Evolutionary conservation across 2,797 vertebrate species (phyloP).

Genomic region (Iguana delicatissima): DNA sequence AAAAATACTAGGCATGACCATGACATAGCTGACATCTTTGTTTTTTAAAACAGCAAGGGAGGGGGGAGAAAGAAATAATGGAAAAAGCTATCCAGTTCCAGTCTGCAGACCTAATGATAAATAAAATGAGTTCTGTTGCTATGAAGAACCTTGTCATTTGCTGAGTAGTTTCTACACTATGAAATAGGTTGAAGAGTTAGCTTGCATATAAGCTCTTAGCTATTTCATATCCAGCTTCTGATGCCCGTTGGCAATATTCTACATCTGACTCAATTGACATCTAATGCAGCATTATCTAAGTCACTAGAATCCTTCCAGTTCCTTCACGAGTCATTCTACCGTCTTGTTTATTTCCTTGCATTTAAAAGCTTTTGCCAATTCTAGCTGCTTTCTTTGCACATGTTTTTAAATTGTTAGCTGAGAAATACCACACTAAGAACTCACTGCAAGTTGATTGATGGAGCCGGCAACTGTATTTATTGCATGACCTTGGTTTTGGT

Average conservation of each 20-base stretch:
- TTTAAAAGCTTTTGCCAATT: neutral
- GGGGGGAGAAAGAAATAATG: neutral
- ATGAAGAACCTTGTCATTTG: neutral
- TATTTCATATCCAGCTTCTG: no score
- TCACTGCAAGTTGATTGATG: neutral
- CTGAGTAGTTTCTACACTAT: neutral
- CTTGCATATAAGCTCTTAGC: no score
- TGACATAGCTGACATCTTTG: neutral
- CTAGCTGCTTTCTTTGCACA: neutral
- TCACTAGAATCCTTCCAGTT: no score
- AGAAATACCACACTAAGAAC: neutral
- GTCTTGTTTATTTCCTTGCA: no score
- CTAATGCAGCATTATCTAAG: no score
- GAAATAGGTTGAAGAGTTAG: no score
- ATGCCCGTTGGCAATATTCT: no score
- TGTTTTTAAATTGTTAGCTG: neutral
- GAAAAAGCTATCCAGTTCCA: neutral
- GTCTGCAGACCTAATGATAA: neutral
- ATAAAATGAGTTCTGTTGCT: neutral
- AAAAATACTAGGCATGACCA: conserved; percentile 1
- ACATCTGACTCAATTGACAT: no score
- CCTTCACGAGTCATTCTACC: no score
- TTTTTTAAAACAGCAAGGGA: neutral
- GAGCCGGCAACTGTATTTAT: neutral
- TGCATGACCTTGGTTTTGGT: neutral